Percentiles rank a stretch among this genome's conserved stretches.
Conservation (phyloP, 2,113 vertebrate species). For the Etia nguti region DNA sequence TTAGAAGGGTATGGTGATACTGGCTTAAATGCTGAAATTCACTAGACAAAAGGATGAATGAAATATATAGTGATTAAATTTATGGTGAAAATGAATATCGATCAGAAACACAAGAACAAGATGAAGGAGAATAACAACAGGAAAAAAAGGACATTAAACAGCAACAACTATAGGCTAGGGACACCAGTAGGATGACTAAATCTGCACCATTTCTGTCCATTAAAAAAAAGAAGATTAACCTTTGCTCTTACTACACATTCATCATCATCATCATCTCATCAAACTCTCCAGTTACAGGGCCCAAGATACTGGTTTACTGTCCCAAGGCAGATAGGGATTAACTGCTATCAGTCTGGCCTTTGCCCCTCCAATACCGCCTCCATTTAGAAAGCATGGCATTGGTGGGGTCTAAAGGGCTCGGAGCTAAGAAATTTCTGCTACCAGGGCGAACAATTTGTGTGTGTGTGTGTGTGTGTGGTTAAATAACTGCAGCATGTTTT, state of each 20-base stretch:
- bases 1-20: background rate
- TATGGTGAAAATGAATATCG: background rate
- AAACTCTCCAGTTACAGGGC: background rate
- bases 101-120: background rate
- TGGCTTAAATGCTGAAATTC: background rate
- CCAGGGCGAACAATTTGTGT: background rate
- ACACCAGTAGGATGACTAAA: background rate
- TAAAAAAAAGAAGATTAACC: conserved; percentile 3
- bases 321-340: conserved; percentile 9
- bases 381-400: background rate
- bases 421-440: background rate
- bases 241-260: background rate
- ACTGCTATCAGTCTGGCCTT: conserved; percentile 14
- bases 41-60: background rate
- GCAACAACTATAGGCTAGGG: background rate
- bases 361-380: background rate
- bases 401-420: background rate
- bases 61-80: background rate
- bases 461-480: background rate
- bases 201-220: background rate
- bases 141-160: background rate
- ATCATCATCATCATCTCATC: background rate
- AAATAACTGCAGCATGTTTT: background rate
- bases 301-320: background rate
- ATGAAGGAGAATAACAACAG: background rate